Base-by-base conservation (phyloP, 1,140 invertebrate genomes). In the Eubasilissa regina region DNA sequence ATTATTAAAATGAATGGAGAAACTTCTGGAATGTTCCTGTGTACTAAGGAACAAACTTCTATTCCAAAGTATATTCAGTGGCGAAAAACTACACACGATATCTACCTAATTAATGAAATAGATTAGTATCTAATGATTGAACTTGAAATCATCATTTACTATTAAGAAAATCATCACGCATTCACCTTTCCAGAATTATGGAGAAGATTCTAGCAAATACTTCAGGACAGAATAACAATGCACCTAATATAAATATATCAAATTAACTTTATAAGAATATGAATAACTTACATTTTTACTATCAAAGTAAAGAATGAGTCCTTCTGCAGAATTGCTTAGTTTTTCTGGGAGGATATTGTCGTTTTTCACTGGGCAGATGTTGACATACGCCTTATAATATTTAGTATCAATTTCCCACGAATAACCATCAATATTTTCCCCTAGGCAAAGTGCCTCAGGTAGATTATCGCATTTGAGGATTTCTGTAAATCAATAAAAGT, bases 361-460 rank as follows among this genome's bases (percentile, higher is more conserved):
- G 56, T 80, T 80, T 75, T 83, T 81, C 79, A 88, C 64, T 62
- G 85, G 86, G 66, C 86, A 78, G 55, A 89, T 68, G 80, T 86
- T 84, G n/a, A 88, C 83, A 60, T 84, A 80, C 25, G 86, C 85
- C 11, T 84, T 85, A 78, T 88, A 89, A 84, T 89, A 89, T 83
- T 89, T 89, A 15, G 86, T 88, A 76, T 88, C 86, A 17, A 89
- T 87, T 75, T 80, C 83, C 86, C 87, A 89, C 12, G 84, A 78
- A 77, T 84, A 84, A 66, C 47, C 76, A 45, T 82, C 51, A 13
- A 82, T n/a, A 56, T 75, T 68, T 43, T 64, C 66, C 35, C 45
- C 73, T 10, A 77, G 9, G 56, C 12, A 56, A 53, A 45, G 48
- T 1, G 25, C 13, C 11, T 80, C 72, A 8, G 81, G 76, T 21